phyloP scores from a whole-genome alignment of 2,113 vertebrate genomes.

The Dicaeum eximium region DNA sequence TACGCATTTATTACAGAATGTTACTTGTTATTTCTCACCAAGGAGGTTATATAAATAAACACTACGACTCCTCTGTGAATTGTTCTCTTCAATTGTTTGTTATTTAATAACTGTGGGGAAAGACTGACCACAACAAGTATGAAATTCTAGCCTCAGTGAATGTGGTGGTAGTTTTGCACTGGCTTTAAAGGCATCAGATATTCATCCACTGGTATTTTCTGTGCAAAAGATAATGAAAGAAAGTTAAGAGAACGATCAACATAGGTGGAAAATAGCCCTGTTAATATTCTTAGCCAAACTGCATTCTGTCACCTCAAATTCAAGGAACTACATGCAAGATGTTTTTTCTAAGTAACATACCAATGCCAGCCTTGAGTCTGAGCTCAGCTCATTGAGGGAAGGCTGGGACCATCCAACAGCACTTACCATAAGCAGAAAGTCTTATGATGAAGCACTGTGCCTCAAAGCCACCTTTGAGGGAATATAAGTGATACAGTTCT shows the following conservation, averaged over 20 bases:
- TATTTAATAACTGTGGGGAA: conserved; percentile 43
- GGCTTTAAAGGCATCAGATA: background rate
- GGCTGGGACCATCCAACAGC: background rate
- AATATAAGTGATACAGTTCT: background rate
- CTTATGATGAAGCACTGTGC: background rate
- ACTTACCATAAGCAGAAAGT: background rate
- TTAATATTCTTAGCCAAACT: background rate
- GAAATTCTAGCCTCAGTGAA: background rate
- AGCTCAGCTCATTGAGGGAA: background rate
- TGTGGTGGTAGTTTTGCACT: background rate
- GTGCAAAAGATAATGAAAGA: background rate
- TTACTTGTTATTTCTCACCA: conserved; percentile 5
- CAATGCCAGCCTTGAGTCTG: background rate
- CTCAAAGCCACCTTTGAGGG: background rate
- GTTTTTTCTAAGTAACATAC: background rate
- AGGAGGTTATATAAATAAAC: conserved; percentile 37
- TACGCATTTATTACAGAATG: background rate
- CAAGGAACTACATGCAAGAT: background rate
- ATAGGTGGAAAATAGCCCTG: background rate
- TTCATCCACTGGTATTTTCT: background rate
- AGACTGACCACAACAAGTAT: background rate
- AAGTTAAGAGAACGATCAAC: background rate
- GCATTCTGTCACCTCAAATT: background rate
- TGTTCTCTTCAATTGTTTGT: conserved; percentile 14
- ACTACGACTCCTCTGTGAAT: background rate